Evolutionary conservation across 2,888 invertebrate genomes (phyloP).

Genomic region (Cyrtodaria siliqua): DNA sequence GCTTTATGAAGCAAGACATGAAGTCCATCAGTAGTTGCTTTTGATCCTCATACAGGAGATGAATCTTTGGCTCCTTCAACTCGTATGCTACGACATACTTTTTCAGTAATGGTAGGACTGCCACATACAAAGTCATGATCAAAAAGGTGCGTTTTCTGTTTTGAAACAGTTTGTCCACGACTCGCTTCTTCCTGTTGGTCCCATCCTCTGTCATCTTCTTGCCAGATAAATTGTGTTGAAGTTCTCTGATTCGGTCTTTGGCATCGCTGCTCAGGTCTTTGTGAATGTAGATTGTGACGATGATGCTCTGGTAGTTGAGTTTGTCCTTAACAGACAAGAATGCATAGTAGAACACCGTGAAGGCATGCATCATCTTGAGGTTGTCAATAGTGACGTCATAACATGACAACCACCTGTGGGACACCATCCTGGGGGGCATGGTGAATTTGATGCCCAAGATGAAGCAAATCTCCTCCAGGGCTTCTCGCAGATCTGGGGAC

Average conservation of each 20-base stretch:
- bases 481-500: conserved; percentile 55
- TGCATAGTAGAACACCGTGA: conserved; percentile 60
- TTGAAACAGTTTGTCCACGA: conserved; percentile 14
- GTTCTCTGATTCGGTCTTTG: no score
- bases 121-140: conserved; percentile 18
- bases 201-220: conserved; percentile 32
- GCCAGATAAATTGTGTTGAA: no score
- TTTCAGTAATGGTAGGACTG: conserved; percentile 23
- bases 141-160: neutral
- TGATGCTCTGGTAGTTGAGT: no score
- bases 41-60: conserved; percentile 46
- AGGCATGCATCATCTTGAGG: conserved; percentile 51
- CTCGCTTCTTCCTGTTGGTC: conserved; percentile 4
- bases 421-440: conserved; percentile 54
- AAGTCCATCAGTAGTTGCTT: conserved; percentile 23
- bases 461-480: conserved; percentile 49
- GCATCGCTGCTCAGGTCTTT: no score
- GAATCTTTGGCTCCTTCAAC: conserved; percentile 40
- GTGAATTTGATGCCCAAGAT: conserved; percentile 45
- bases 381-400: conserved; percentile 57
- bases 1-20: no score
- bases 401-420: conserved; percentile 66
- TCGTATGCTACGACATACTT: conserved; percentile 31
- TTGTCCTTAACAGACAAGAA: no score
- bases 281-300: no score